Conservation (phyloP, 2,113 vertebrate genomes). For the Megaceryle maxima region DNA sequence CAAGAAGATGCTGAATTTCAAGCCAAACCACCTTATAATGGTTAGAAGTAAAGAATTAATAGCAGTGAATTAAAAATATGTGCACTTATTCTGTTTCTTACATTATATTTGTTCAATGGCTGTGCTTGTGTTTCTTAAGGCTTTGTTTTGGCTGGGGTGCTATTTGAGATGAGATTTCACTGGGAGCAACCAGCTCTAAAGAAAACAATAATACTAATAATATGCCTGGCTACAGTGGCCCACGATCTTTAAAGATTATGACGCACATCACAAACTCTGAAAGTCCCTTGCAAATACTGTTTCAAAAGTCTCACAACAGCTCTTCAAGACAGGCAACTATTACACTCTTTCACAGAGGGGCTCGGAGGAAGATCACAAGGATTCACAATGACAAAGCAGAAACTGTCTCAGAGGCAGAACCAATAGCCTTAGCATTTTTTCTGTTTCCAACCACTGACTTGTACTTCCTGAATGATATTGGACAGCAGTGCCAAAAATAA, state of each 20-base stretch:
- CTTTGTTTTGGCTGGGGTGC: background rate
- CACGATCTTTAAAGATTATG: background rate
- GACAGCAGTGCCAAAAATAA: background rate
- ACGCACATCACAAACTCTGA: background rate
- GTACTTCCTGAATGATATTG: constrained; percentile 2
- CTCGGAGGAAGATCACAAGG: background rate
- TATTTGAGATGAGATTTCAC: background rate
- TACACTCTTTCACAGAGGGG: background rate
- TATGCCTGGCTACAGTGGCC: background rate
- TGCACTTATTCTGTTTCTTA: background rate
- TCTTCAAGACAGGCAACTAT: background rate
- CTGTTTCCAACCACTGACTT: background rate
- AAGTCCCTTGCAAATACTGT: background rate
- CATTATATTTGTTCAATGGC: background rate
- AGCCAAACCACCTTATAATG: background rate
- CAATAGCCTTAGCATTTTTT: background rate
- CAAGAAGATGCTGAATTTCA: constrained; percentile 27
- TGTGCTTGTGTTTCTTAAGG: background rate
- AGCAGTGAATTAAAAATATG: constrained; percentile 20
- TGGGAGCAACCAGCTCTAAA: background rate
- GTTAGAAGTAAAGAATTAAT: constrained; percentile 43
- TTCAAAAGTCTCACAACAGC: background rate
- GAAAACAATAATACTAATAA: background rate
- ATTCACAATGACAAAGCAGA: constrained; percentile 38
- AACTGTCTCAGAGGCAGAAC: background rate